Evolutionary conservation across 2,888 invertebrate species (phyloP).

Genomic region (Heterodera filipjevi): DNA sequence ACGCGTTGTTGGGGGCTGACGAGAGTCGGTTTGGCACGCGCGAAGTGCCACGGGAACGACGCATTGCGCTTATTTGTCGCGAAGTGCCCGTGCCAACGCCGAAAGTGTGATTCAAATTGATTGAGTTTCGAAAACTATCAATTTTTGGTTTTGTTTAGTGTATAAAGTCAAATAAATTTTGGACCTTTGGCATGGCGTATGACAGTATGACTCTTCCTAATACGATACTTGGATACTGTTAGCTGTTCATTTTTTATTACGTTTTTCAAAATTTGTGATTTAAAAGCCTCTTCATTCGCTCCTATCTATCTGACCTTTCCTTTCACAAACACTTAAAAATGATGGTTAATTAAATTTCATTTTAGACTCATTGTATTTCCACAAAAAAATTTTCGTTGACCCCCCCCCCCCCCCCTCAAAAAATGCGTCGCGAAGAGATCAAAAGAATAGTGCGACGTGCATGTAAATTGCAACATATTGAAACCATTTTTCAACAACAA

Average conservation of each 20-base stretch:
- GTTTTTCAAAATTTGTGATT: no score
- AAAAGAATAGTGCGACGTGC: constrained; percentile 21
- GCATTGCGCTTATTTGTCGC: constrained; percentile 83
- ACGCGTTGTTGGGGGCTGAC: constrained; percentile 78
- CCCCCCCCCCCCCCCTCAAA: background rate
- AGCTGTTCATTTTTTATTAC: no score
- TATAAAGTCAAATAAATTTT: no score
- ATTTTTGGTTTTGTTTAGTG: background rate
- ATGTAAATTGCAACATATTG: constrained; percentile 23
- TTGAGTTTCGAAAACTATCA: background rate
- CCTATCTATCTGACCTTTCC: no score
- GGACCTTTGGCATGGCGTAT: no score
- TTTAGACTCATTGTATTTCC: no score
- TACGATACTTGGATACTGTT: no score
- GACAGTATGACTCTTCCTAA: no score
- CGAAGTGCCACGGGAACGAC: constrained; percentile 72
- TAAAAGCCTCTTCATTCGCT: no score
- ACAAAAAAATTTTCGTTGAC: background rate
- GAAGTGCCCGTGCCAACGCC: constrained; percentile 71
- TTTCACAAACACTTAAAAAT: no score
- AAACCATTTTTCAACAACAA: background rate
- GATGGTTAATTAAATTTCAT: no score
- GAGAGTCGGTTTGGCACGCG: constrained; percentile 74
- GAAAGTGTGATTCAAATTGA: background rate
- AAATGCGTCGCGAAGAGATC: background rate